These are phyloP conservation scores for Ciconia maguari DNA, from an alignment of 2,113 vertebrate species.

Conservation along the genomic window DNA sequence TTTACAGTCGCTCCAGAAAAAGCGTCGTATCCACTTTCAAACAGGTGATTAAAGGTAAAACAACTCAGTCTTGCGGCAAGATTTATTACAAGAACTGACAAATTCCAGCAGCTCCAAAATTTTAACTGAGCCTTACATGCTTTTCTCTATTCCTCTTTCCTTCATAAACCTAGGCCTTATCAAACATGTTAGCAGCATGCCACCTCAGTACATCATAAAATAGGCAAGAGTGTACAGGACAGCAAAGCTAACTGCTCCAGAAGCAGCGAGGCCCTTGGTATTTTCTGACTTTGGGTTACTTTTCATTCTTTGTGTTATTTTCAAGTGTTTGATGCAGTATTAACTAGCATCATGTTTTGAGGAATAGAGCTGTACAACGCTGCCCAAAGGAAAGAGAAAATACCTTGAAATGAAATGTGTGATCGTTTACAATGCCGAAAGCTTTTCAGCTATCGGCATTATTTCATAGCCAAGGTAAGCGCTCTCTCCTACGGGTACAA, in stretches of 20 bases:
- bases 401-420: conserved; percentile 41
- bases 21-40: background rate
- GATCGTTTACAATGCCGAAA: conserved; percentile 5
- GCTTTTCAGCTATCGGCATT: conserved; percentile 51
- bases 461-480: conserved; percentile 52
- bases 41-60: background rate
- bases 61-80: background rate
- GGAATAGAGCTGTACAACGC: background rate
- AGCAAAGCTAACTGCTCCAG: background rate
- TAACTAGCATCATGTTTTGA: conserved; percentile 29
- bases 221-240: background rate
- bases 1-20: background rate
- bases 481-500: conserved; percentile 9
- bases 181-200: background rate
- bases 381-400: conserved; percentile 47
- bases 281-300: background rate
- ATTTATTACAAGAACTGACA: background rate
- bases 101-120: background rate
- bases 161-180: background rate
- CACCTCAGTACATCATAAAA: background rate
- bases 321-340: conserved; percentile 45
- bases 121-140: background rate
- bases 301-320: conserved; percentile 21
- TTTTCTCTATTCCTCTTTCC: background rate
- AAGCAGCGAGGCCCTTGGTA: background rate